Evolutionary conservation across 1,140 invertebrate genomes (phyloP).

Genomic region (Drosophila pachea): DNA sequence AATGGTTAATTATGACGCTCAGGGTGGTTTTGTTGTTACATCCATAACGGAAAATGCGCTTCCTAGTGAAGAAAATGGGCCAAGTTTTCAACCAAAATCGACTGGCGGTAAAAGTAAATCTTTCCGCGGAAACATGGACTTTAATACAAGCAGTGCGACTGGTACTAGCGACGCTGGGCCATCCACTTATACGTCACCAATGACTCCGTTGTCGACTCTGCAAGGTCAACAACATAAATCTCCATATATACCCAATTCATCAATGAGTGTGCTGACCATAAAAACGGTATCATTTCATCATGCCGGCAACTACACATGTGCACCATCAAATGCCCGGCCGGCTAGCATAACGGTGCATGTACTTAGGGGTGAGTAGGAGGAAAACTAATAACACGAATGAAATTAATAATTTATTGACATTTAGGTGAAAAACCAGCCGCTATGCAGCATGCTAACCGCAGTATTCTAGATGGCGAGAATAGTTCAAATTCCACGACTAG

Average conservation of each 20-base stretch:
- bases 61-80: conserved; percentile 34
- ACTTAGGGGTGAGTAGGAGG: conserved; percentile 76
- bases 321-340: conserved; percentile 84
- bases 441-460: conserved; percentile 83
- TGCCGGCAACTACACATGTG: conserved; percentile 85
- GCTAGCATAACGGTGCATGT: conserved; percentile 86
- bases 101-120: conserved; percentile 38
- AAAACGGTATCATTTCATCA: conserved; percentile 78
- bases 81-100: conserved; percentile 11
- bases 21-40: conserved; percentile 78
- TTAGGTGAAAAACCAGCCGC: conserved; percentile 83
- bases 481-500: conserved; percentile 57
- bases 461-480: conserved; percentile 65
- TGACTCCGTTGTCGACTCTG: conserved; percentile 31
- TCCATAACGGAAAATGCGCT: conserved; percentile 48
- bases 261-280: conserved; percentile 73
- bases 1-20: conserved; percentile 87
- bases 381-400: background rate
- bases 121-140: conserved; percentile 28
- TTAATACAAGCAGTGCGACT: conserved; percentile 10
- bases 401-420: conserved; percentile 42
- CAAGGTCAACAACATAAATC: conserved; percentile 71
- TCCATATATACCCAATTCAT: conserved; percentile 62
- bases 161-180: conserved; percentile 3
- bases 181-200: conserved; percentile 26